Base-by-base conservation (phyloP, 2,797 vertebrate species). In the Neosalanx taihuensis region DNA sequence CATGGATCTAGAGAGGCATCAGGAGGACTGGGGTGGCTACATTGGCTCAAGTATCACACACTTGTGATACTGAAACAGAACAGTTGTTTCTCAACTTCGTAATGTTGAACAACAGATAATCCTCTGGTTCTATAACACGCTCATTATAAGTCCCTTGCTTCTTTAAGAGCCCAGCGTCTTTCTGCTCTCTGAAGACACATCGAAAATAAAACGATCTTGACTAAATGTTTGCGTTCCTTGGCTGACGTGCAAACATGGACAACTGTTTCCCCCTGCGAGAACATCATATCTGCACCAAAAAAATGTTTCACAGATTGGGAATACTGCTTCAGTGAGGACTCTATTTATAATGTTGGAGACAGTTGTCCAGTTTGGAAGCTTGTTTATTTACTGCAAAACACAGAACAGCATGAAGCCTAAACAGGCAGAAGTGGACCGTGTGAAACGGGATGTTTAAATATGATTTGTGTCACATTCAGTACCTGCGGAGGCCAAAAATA, bases 371-470 rank as follows among this genome's bases (percentile, higher is more conserved):
- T 85, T 82, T 86, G 64, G 49, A 75, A 71, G 67, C 7, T 3
- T 68, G 51, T 85, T 83, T 89, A 89, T 91, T 90, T 85, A 86
- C 78, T 70, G 72, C 62, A 31, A 70, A 78, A 69, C 75, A 72
- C 77, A 82, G 61, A 79, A 74, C 76, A 51, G 81, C 77, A 65
- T 71, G 78, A 77, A 79, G 80, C 75, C 79, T 85, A 87, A 90
- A 89, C 80, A 86, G 66, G 76, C 76, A 76, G 78, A 87, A 78
- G 75, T 72, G 72, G 85, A 76, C 79, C 83, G 69, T 90, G 87
- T 86, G 88, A 92, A 91, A 91, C 69, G 81, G 84, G 83, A 91
- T 89, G 87, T 90, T 86, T 87, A 86, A 90, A 83, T 80, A 79
- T 20, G 33, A 71, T 64, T 53, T 79, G 87, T 89, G 85, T 89